A percentile compares a stretch with the other conserved stretches of the same genome.
Evolutionary conservation across 2,888 invertebrate genomes (phyloP).

Genomic region (Pharmacophagus antenor): DNA sequence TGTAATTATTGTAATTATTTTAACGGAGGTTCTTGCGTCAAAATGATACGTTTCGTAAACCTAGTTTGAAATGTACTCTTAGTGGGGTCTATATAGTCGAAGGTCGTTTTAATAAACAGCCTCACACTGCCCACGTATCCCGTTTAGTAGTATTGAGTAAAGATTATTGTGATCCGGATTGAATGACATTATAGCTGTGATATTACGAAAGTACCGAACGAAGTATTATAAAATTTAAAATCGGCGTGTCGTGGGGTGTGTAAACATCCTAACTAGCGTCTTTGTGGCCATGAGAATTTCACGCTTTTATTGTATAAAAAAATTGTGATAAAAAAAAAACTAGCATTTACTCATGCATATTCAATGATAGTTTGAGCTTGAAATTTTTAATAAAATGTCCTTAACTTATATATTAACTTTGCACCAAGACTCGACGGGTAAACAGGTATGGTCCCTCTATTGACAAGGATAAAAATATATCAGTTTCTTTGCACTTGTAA

Average conservation of each 20-base stretch:
- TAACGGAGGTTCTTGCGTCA: no score
- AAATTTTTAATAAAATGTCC: constrained; percentile 19
- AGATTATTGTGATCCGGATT: not conserved
- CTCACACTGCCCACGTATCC: not conserved
- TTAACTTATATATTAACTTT: constrained; percentile 2
- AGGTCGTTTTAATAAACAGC: not conserved
- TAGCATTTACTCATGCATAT: no score
- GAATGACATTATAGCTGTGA: not conserved
- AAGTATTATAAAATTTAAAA: not conserved
- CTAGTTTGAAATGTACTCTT: no score
- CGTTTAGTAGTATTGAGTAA: not conserved
- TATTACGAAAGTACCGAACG: not conserved
- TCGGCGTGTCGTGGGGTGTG: no score
- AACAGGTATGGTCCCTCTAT: constrained; percentile 62
- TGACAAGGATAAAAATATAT: constrained; percentile 47
- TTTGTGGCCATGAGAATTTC: not conserved
- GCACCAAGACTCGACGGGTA: constrained; percentile 52
- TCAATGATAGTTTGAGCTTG: constrained; percentile 4
- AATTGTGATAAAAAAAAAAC: not conserved
- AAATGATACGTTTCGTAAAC: no score
- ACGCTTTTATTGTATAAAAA: not conserved
- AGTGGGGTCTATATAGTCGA: not conserved
- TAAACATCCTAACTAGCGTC: not conserved
- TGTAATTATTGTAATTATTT: no score
- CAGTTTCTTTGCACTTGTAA: constrained; percentile 15